These are phyloP conservation scores for Brachypalpus laphriformis DNA, from an alignment of 2,888 invertebrate genomes.

Conservation along the genomic window DNA sequence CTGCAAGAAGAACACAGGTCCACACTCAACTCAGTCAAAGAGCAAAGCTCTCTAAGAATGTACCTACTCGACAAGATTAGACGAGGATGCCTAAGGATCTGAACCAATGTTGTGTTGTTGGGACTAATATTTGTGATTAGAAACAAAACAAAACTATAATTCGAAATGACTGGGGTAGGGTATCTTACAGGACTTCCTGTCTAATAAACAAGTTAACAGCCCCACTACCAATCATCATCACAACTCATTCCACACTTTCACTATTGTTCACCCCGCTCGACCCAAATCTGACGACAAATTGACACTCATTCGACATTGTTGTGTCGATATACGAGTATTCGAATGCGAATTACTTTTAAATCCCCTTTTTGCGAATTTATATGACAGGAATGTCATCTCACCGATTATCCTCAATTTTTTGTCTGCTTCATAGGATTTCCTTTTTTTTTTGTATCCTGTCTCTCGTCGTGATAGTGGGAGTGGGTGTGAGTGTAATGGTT, in stretches of 20 bases:
- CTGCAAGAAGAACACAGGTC: no score
- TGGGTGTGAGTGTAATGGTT: neutral
- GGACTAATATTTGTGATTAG: no score
- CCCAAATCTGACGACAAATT: conserved; percentile 66
- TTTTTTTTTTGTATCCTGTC: conserved; percentile 7
- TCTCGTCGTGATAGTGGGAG: neutral
- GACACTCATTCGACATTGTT: conserved; percentile 60
- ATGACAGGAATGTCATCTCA: conserved; percentile 70
- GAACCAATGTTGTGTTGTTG: no score
- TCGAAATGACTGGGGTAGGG: no score
- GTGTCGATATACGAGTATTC: conserved; percentile 51
- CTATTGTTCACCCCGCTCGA: neutral
- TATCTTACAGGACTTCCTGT: no score
- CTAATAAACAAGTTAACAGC: neutral
- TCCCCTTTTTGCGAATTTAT: conserved; percentile 70
- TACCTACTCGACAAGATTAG: no score
- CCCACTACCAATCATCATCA: neutral
- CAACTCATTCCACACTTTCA: neutral
- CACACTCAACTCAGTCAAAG: no score
- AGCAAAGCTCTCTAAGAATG: no score
- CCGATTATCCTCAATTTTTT: conserved; percentile 68
- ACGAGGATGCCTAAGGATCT: no score
- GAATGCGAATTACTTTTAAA: conserved; percentile 68
- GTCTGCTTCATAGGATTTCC: neutral
- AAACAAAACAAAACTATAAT: neutral